Evolutionary conservation across 1,140 invertebrate genomes (phyloP).

Genomic region (Pseudomyrmex concolor): DNA sequence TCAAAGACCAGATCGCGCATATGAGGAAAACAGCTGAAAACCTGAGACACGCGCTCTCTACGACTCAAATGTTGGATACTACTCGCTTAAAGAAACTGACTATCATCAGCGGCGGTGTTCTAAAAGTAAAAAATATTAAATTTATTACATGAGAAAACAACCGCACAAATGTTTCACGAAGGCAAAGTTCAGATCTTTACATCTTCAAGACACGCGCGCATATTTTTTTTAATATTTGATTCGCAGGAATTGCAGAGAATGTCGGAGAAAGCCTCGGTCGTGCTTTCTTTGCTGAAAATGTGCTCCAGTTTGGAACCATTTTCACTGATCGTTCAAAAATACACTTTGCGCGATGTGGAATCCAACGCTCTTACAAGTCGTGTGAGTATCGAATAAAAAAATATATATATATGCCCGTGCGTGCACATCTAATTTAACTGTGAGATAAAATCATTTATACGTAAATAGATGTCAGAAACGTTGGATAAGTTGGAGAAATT

Average conservation of each 20-base stretch:
- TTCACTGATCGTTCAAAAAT: constrained; percentile 72
- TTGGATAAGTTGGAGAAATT: constrained; percentile 80
- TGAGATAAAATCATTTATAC: constrained; percentile 33
- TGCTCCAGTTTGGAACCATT: constrained; percentile 76
- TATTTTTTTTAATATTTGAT: not conserved
- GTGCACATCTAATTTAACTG: not conserved
- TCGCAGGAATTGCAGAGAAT: constrained; percentile 78
- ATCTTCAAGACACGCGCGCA: not conserved
- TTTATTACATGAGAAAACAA: no score
- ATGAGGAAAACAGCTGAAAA: constrained; percentile 70
- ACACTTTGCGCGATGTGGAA: constrained; percentile 63
- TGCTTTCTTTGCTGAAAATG: constrained; percentile 73
- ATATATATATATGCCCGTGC: not conserved
- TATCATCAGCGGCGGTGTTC: constrained; percentile 73
- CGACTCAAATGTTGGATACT: constrained; percentile 71
- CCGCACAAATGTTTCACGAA: constrained; percentile 1
- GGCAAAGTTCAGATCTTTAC: not conserved
- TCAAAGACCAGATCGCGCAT: constrained; percentile 68
- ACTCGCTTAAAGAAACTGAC: constrained; percentile 78
- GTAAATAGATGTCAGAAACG: constrained; percentile 69
- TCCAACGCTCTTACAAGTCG: not conserved
- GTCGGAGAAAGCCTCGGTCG: constrained; percentile 70
- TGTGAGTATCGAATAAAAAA: constrained; percentile 3
- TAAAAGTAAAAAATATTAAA: constrained; percentile 74
- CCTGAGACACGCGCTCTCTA: constrained; percentile 74